Percentiles rank a stretch among this genome's conserved stretches.
Evolutionary conservation across 1,140 invertebrate species (phyloP).

Genomic region (Heliconius himera): DNA sequence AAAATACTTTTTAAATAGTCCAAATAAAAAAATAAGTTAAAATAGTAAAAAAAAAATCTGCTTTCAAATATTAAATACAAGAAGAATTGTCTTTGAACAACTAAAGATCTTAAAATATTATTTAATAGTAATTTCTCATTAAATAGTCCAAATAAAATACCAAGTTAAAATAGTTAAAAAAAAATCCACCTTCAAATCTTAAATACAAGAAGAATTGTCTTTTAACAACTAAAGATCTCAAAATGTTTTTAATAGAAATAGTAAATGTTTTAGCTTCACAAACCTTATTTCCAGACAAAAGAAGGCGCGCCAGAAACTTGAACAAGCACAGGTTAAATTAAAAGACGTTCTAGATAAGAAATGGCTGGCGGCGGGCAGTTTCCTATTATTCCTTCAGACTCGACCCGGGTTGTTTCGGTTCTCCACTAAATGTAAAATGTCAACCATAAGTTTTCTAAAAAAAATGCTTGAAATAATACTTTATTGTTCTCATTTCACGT

Average conservation of each 20-base stretch:
- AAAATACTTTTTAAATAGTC: neutral
- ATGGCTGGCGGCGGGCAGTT: neutral
- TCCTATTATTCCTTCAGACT: neutral
- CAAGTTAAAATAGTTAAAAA: neutral
- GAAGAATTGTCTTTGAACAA: neutral
- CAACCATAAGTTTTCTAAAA: neutral
- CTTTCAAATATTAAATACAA: neutral
- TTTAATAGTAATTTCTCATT: neutral
- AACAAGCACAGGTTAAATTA: conserved; percentile 15
- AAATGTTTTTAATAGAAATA: neutral
- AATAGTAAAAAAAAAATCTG: neutral
- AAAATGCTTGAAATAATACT: neutral
- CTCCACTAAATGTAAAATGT: neutral
- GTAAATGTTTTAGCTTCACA: neutral
- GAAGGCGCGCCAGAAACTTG: neutral
- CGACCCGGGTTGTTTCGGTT: neutral
- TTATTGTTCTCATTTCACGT: conserved; percentile 18
- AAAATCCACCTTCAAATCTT: neutral
- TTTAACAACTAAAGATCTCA: neutral
- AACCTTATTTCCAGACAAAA: neutral
- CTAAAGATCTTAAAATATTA: neutral
- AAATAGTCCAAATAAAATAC: too few relatives aligned
- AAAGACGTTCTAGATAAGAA: conserved; percentile 11
- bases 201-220: neutral
- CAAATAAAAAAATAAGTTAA: neutral